Conservation (phyloP, 1,140 invertebrate genomes). For the Zaprionus tsacasi region DNA sequence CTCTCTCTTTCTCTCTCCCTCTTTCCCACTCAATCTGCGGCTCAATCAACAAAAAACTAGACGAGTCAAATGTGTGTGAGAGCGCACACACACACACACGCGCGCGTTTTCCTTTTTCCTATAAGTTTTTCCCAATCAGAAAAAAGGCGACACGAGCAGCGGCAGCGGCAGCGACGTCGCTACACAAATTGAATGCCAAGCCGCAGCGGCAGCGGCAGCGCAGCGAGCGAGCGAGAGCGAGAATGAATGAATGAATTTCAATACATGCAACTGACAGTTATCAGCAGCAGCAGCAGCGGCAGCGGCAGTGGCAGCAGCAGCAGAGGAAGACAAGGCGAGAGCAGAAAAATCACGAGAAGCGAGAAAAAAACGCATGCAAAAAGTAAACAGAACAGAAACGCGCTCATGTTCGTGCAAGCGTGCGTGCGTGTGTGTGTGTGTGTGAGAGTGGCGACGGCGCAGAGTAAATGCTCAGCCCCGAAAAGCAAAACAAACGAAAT, state of each 20-base stretch:
- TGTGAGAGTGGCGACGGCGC: slow-evolving; percentile 61
- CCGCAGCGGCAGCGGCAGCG: slow-evolving; percentile 5
- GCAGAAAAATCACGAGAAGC: slow-evolving; percentile 21
- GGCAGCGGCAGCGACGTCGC: slow-evolving; percentile 20
- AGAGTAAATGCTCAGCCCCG: slow-evolving; percentile 68
- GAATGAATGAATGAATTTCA: slow-evolving; percentile 83
- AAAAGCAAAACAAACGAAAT: slow-evolving; percentile 68
- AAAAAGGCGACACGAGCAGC: slow-evolving; percentile 47
- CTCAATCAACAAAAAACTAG: slow-evolving; percentile 61
- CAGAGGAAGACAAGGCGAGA: slow-evolving; percentile 1
- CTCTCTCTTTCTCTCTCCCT: slow-evolving; percentile 1
- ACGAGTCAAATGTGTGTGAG: slow-evolving; percentile 10
- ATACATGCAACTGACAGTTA: slow-evolving; percentile 81
- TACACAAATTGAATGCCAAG: slow-evolving; percentile 54
- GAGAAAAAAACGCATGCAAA: slow-evolving; percentile 37
- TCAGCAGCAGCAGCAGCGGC: slow-evolving; percentile 42
- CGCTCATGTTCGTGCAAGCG: slow-evolving; percentile 32
- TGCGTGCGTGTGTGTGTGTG: slow-evolving; percentile 2
- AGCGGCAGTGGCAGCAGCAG: slow-evolving; percentile 1
- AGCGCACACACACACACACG: slow-evolving; percentile 3
- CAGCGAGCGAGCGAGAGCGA: slow-evolving; percentile 37
- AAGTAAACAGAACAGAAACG: slow-evolving; percentile 50
- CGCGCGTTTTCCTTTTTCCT: slow-evolving; percentile 37
- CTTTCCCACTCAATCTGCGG: slow-evolving; percentile 55
- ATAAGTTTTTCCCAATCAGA: slow-evolving; percentile 80